Evolutionary conservation across 2,888 invertebrate genomes (phyloP), one percentile per base, ranked within the genome.

Genomic region (Synergus laeviventris): DNA sequence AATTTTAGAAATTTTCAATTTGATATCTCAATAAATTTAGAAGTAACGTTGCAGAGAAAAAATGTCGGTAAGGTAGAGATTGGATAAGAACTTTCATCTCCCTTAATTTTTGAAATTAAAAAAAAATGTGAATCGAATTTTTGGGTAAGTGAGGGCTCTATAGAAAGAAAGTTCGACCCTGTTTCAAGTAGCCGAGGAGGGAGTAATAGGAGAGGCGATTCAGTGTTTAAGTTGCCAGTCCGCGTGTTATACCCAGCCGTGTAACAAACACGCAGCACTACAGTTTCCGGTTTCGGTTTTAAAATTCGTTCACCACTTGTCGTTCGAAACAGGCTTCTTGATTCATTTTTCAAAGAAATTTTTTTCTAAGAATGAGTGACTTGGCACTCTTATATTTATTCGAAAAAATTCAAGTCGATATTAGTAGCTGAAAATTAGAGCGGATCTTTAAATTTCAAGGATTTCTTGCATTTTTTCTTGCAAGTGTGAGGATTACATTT

Each of bases 231-330:
- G 85, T 79, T 79, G 86, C 79, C 85, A 87, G 87, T 87, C 87
- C 88, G 88, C 87, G 88, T 87, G 87, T 86, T 85, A 85, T 84
- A 84, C 80, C 82, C 83, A 84, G 81, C 82, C 83, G 86, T 82
- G 81, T 80, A 83, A 77, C 80, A 81, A 82, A 81, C 83, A 61
- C 79, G 82, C 79, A 79, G 80, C 76, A 76, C 74, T 76, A 78
- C 80, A 76, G 78, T 79, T 80, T 84, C 79, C 82, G 83, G 81
- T 81, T 78, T 61, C 36, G 49, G 21, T 78, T 74, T 74, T 49
- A 74, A 49, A 70, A 9, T 16, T 49, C 9, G 3, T 49, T 49
- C 49, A n/a, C n/a, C 49, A 31, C 8, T 14, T 24, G 1, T 31
- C n/a, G n/a, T 24, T 49, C 31, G 31, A 62, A 18, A 61, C 38